Conservation (phyloP, 2,113 vertebrate species). For the Eretmochelys imbricata region DNA sequence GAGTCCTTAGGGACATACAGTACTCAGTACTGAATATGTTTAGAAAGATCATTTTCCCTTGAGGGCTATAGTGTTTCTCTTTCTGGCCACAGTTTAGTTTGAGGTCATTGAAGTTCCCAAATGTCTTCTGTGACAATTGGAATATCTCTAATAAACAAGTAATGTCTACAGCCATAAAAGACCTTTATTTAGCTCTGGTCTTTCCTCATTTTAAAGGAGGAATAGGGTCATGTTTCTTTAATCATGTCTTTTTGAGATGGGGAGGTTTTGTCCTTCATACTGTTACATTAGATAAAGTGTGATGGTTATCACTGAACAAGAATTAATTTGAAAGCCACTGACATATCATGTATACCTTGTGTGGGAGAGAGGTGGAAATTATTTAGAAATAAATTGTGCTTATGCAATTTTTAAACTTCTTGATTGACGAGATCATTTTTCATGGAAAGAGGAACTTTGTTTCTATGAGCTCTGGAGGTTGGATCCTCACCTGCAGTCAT, state of each 20-base stretch:
- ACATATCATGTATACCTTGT: neutral
- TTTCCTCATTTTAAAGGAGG: neutral
- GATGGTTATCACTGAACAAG: neutral
- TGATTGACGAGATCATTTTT: neutral
- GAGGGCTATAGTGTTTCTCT: neutral
- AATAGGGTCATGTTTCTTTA: neutral
- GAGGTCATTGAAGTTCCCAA: neutral
- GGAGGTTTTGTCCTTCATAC: neutral
- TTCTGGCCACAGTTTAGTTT: neutral
- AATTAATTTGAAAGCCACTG: neutral
- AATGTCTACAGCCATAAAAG: rapidly evolving
- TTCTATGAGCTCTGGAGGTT: neutral
- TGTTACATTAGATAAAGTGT: no score
- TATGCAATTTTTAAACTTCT: neutral
- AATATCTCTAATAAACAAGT: neutral
- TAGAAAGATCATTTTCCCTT: conserved; percentile 8
- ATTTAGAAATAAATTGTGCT: neutral
- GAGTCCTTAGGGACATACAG: neutral
- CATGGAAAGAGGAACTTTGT: neutral
- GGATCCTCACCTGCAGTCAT: rapidly evolving
- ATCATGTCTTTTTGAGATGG: rapidly evolving
- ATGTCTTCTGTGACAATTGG: neutral
- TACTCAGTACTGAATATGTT: conserved; percentile 1
- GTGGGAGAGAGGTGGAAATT: neutral
- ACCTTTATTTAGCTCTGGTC: rapidly evolving